Conservation (phyloP, 2,888 invertebrate genomes). For the Pseudeuparius sepicola region DNA sequence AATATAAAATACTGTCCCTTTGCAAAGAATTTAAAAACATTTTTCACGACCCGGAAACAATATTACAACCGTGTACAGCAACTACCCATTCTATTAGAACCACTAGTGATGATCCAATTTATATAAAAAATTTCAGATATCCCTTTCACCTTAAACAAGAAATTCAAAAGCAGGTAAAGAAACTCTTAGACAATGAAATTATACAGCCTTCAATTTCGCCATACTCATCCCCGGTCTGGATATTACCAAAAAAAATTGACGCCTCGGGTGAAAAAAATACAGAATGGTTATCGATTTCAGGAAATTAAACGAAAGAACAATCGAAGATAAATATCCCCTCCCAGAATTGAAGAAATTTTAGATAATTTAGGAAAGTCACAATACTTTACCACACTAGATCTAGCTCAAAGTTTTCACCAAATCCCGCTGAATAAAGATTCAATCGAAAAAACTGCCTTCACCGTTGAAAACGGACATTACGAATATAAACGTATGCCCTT, state of each 20-base stretch:
- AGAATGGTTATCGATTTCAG: constrained; percentile 11
- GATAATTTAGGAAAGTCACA: constrained; percentile 12
- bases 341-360: constrained; percentile 10
- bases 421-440: constrained; percentile 25
- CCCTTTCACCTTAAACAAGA: constrained; percentile 5
- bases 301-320: constrained; percentile 10
- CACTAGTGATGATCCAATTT: no score
- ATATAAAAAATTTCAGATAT: no score
- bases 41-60: no score
- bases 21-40: no score
- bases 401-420: constrained; percentile 31
- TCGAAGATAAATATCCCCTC: constrained; percentile 12
- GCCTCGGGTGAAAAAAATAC: constrained; percentile 8
- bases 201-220: no score
- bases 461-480: no score
- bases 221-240: constrained; percentile 10
- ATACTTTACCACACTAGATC: constrained; percentile 29
- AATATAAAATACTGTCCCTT: no score
- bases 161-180: constrained; percentile 6
- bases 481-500: no score
- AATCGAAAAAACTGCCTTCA: constrained; percentile 29
- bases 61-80: no score
- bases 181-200: constrained; percentile 7
- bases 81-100: no score
- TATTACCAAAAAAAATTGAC: constrained; percentile 8